Base-by-base conservation (phyloP, 2,888 invertebrate genomes). In the Cryptocephalus moraei region DNA sequence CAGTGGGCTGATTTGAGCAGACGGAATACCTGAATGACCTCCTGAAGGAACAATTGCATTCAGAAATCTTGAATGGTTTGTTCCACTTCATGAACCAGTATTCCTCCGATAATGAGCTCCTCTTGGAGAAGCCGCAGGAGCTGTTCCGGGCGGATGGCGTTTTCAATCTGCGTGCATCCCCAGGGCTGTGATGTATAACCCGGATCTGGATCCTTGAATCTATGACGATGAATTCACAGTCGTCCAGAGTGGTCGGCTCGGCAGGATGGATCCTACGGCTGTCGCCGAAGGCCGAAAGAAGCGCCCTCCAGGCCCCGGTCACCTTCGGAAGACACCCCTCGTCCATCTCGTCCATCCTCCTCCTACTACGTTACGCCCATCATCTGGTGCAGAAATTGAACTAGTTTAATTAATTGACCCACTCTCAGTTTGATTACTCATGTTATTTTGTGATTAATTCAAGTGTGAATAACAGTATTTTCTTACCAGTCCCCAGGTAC, bases 51-150 rank as follows among this genome's bases (percentile, higher is more conserved):
- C 72, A 70, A 53, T 64, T 67, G 57, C 71, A 70, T 54, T 58
- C 61, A 32, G 66, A 67, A 38, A 64, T 59, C 58, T 66, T 65
- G 13, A 71, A 60, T 22, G 72, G 70, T 51, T 67, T 65, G 53
- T 68, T 72, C 71, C 72, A 72, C 55, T 69, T 66, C 11, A 68
- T 69, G 57, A 74, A 74, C 73, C 73, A 74, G 53, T 74, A 74
- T 50, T 73, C 73, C 52, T 72, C 74, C 14, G 69, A 62, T 38
- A 69, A 54, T 4, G 68, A 66, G 50, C 62, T 66, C 39, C 68
- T 59, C 53, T 64, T 67, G 41, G 58, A 59, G 12, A 11, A 36
- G 12, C 12, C 12, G 45, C 53, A 50, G 44, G 51, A 53, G 46
- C 55, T 53, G 47, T 56, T 49, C 22, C 57, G 53, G 46, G 48